These are phyloP conservation scores for Atherix ibis DNA, from an alignment of 2,888 invertebrate genomes.

Conservation along the genomic window DNA sequence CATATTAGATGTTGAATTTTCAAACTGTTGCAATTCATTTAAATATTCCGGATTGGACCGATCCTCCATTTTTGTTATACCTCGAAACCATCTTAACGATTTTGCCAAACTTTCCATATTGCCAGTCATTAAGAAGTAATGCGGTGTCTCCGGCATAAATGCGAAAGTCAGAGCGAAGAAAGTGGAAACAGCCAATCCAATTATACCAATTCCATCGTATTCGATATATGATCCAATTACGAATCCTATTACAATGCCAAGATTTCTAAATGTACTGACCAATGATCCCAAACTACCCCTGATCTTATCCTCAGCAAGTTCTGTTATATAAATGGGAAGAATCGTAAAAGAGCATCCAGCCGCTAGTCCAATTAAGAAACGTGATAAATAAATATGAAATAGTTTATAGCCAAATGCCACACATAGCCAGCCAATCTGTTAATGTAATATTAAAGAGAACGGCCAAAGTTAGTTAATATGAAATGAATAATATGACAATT, in stretches of 20 bases:
- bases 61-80: conserved; percentile 23
- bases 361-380: conserved; percentile 21
- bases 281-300: conserved; percentile 15
- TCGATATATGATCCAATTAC: conserved; percentile 17
- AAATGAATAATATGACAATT: no score
- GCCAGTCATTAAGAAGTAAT: conserved; percentile 18
- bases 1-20: conserved; percentile 4
- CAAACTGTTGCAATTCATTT: conserved; percentile 18
- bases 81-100: conserved; percentile 26
- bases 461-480: no score
- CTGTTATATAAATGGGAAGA: conserved; percentile 23
- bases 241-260: conserved; percentile 22
- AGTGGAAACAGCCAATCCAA: conserved; percentile 19
- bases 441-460: no score
- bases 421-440: conserved; percentile 23
- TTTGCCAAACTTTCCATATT: conserved; percentile 21
- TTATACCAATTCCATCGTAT: conserved; percentile 17
- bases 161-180: conserved; percentile 22
- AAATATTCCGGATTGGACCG: conserved; percentile 19
- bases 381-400: conserved; percentile 23
- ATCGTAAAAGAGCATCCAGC: conserved; percentile 22
- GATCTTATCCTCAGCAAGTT: conserved; percentile 19
- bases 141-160: conserved; percentile 26
- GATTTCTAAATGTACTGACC: conserved; percentile 19
- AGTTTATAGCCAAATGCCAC: conserved; percentile 24